These are phyloP conservation scores for Drosophila eohydei DNA, from an alignment of 2,888 invertebrate species.

Conservation along the genomic window DNA sequence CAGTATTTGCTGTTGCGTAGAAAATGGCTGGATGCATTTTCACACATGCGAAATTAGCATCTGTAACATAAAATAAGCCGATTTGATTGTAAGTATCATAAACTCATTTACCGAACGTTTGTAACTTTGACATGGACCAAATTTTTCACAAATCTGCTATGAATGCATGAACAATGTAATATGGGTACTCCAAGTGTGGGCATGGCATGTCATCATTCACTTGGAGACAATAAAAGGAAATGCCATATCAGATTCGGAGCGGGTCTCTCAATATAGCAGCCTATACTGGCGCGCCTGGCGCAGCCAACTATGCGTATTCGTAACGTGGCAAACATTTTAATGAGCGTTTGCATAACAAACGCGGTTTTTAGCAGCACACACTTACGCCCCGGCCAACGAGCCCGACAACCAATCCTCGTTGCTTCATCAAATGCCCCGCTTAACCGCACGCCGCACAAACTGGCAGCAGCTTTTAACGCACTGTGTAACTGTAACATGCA, in stretches of 20 bases:
- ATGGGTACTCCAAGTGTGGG: background rate
- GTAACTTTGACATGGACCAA: background rate
- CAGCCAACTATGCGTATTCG: constrained; percentile 65
- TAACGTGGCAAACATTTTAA: constrained; percentile 72
- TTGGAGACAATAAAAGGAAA: constrained; percentile 20
- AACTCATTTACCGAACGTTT: background rate
- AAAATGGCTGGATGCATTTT: background rate
- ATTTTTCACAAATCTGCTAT: constrained; percentile 1
- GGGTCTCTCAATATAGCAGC: constrained; percentile 5
- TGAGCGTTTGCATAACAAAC: constrained; percentile 78
- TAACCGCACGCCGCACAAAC: constrained; percentile 36
- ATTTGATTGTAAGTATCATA: constrained; percentile 4
- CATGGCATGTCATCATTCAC: background rate
- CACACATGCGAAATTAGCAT: background rate
- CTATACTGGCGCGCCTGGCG: constrained; percentile 22
- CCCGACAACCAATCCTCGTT: background rate
- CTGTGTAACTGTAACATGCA: constrained; percentile 73
- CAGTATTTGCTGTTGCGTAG: background rate
- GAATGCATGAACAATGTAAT: constrained; percentile 16
- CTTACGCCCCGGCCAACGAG: constrained; percentile 11
- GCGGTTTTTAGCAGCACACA: constrained; percentile 57
- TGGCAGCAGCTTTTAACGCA: constrained; percentile 55
- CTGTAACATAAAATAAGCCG: constrained; percentile 2
- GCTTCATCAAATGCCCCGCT: constrained; percentile 5
- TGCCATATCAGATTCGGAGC: constrained; percentile 7